phyloP scores from a whole-genome alignment of 2,888 invertebrate genomes.

The Acanthopleura granulata region DNA sequence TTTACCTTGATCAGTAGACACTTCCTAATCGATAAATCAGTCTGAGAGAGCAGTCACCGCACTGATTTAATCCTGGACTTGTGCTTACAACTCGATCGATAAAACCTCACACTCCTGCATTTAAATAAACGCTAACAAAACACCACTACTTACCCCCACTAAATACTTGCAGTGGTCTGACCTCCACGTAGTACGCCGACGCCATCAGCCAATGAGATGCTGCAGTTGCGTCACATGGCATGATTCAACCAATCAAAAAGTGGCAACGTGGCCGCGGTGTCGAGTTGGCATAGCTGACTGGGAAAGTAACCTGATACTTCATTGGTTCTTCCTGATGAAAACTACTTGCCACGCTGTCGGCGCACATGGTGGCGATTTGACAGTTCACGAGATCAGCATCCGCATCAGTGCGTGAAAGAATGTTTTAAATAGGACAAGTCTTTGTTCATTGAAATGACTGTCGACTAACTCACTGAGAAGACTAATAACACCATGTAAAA shows the following conservation, averaged over 20 bases:
- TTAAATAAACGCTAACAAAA: background rate
- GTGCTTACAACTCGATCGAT: slow-evolving; percentile 7
- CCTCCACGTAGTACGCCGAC: slow-evolving; percentile 16
- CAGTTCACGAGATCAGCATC: background rate
- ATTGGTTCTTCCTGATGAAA: background rate
- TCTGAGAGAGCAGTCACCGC: too few relatives aligned
- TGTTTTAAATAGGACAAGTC: too few relatives aligned
- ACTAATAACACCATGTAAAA: too few relatives aligned
- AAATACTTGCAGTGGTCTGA: background rate
- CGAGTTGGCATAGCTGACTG: slow-evolving; percentile 17
- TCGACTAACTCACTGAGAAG: too few relatives aligned
- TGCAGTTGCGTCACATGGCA: slow-evolving; percentile 27
- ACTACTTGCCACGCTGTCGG: background rate
- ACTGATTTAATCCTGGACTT: too few relatives aligned
- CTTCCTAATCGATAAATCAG: too few relatives aligned
- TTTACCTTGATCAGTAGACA: too few relatives aligned
- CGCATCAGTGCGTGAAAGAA: too few relatives aligned
- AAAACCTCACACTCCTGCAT: background rate
- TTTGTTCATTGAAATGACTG: too few relatives aligned
- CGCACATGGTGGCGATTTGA: slow-evolving; percentile 11
- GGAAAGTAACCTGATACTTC: background rate
- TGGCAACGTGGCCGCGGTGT: slow-evolving; percentile 38
- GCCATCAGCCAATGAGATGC: slow-evolving; percentile 30
- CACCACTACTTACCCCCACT: slow-evolving; percentile 12
- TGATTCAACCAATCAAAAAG: slow-evolving; percentile 28